Percentiles rank a stretch among this genome's conserved stretches.
Evolutionary conservation across 1,140 invertebrate species (phyloP).

Genomic region (Diploscapter pachys): DNA sequence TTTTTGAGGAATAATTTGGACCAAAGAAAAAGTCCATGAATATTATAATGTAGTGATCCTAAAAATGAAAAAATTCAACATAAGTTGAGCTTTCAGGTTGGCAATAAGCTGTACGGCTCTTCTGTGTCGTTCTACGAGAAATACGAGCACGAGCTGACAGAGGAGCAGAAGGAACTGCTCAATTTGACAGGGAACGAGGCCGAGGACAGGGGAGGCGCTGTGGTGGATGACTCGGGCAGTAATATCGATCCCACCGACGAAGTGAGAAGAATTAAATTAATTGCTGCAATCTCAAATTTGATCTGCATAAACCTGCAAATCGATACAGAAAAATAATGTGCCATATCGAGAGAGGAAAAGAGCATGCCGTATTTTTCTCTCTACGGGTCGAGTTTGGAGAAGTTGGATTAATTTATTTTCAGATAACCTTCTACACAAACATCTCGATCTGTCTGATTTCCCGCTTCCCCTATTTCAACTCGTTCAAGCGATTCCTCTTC

Average conservation of each 20-base stretch:
- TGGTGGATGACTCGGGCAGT: constrained; percentile 19
- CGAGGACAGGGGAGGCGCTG: constrained; percentile 6
- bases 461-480: constrained; percentile 94
- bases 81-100: constrained; percentile 22
- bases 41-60: too few relatives aligned
- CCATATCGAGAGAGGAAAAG: too few relatives aligned
- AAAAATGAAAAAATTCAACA: too few relatives aligned
- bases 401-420: constrained; percentile 12
- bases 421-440: constrained; percentile 75
- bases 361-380: too few relatives aligned
- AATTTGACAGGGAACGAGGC: constrained; percentile 49
- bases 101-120: constrained; percentile 74
- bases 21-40: too few relatives aligned
- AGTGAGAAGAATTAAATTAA: neutral
- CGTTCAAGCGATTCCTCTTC: constrained; percentile 80
- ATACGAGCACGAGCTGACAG: constrained; percentile 69
- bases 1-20: too few relatives aligned
- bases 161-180: constrained; percentile 71
- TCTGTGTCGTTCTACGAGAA: constrained; percentile 94
- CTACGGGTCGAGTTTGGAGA: too few relatives aligned
- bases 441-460: constrained; percentile 93
- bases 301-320: neutral
- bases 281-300: constrained; percentile 24
- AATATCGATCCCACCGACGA: constrained; percentile 40
- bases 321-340: too few relatives aligned